Evolutionary conservation across 2,888 invertebrate genomes (phyloP).

Genomic region (Cremastinae sp.): DNA sequence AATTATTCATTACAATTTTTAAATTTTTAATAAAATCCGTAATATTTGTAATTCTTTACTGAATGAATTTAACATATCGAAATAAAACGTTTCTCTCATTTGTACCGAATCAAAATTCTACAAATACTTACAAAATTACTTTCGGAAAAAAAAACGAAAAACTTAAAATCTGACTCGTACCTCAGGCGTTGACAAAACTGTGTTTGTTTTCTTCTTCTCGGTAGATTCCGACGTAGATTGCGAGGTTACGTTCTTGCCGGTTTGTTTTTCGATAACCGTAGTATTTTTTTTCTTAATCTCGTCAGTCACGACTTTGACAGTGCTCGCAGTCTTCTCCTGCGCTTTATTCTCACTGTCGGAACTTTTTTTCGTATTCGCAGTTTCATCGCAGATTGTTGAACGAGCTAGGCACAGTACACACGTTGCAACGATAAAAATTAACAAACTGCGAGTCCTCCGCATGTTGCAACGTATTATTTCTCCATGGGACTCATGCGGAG

Average conservation of each 20-base stretch:
- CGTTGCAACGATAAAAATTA: constrained; percentile 46
- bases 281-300: constrained; percentile 21
- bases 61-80: too few species aligned
- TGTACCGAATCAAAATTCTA: too few species aligned
- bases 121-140: too few species aligned
- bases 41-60: too few species aligned
- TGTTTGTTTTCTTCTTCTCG: constrained; percentile 12
- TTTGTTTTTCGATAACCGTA: constrained; percentile 9
- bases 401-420: constrained; percentile 42
- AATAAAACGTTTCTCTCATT: too few species aligned
- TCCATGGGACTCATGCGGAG: constrained; percentile 35
- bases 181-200: constrained; percentile 25
- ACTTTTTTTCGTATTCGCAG: constrained; percentile 10
- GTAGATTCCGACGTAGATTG: constrained; percentile 8
- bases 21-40: not conserved
- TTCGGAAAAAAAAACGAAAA: not conserved
- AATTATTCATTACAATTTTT: not conserved
- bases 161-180: constrained; percentile 14
- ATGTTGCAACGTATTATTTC: constrained; percentile 54
- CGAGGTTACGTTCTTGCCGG: constrained; percentile 49
- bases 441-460: constrained; percentile 45
- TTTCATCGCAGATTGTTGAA: constrained; percentile 45
- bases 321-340: not conserved
- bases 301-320: not conserved
- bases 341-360: not conserved